Base-by-base conservation (phyloP, 2,113 vertebrate species). In the Nesogale talazaci region DNA sequence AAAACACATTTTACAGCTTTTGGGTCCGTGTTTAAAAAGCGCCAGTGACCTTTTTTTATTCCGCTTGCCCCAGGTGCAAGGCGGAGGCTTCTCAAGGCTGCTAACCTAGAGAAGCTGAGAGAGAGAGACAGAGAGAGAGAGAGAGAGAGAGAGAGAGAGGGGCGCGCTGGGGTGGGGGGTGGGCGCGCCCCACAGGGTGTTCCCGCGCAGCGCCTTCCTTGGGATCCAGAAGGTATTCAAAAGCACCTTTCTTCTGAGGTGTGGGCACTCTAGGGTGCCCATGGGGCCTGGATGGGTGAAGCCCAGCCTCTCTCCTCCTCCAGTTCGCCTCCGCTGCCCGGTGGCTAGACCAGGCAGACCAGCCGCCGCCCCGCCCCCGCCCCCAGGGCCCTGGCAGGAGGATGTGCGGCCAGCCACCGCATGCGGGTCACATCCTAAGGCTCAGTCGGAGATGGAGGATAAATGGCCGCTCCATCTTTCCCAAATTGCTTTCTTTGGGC, bases 21-120 rank as follows among this genome's bases (percentile, higher is more conserved):
- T 98, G 98, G 98, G 98, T 98, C 98, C 98, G 97, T 98, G 98
- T 98, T 98, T 98, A 98, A 98, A 98, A 98, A 98, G 98, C 98
- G 83, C 96, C 88, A 3, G 96, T 98, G 98, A 98, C 98, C 98
- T 98, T 98, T 98, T 98, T 98, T 98, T 98, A 98, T 98, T 98
- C 98, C 85, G 83, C 96, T 97, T 98, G 98, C 98, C 98, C 98
- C 98, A 98, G 98, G 98, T 98, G 97, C 98, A 98, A 98, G 97
- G 96, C 97, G 96, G 96, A 97, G 97, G 97, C 98, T 97, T 98
- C 98, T 98, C 96, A 98, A 97, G 97, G 97, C 98, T 98, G 98
- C 98, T 98, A 98, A 98, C 98, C 97, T 96, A 95, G 76, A 92
- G 69, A 92, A 95, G 85, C 34, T 19, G 89, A 70, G 63, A 59